Evolutionary conservation across 92 coral and sea anemone species (phyloP).

Genomic region (Montipora capitata): DNA sequence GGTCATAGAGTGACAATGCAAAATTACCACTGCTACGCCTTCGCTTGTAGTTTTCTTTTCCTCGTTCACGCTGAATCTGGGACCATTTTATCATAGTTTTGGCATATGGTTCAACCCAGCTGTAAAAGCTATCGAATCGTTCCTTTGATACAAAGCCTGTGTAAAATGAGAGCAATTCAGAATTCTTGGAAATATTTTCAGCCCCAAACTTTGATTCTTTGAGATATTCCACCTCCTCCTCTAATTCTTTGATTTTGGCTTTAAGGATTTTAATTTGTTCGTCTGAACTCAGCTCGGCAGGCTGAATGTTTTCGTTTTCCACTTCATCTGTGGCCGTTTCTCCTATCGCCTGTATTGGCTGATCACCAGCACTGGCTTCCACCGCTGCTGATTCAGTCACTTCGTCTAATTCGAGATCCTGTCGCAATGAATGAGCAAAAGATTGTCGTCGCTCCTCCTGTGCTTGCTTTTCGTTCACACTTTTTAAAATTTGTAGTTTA

Average conservation of each 20-base stretch:
- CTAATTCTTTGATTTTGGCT: conserved; percentile 44
- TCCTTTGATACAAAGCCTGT: conserved; percentile 53
- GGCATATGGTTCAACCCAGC: conserved; percentile 53
- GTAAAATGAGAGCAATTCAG: conserved; percentile 57
- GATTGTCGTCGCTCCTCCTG: conserved; percentile 44
- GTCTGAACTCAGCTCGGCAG: conserved; percentile 25
- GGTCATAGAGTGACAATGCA: conserved; percentile 46
- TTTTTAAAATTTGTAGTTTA: conserved; percentile 48
- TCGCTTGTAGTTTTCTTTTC: conserved; percentile 46
- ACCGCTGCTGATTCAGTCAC: conserved; percentile 45
- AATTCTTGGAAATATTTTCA: conserved; percentile 55
- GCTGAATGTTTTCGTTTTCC: conserved; percentile 23
- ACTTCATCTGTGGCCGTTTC: conserved; percentile 11
- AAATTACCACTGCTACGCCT: conserved; percentile 60
- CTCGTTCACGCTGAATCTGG: conserved; percentile 50
- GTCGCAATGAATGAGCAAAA: conserved; percentile 38
- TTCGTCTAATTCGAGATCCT: conserved; percentile 48
- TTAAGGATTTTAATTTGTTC: conserved; percentile 39
- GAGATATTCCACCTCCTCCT: conserved; percentile 33
- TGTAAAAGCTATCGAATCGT: conserved; percentile 47
- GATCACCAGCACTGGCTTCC: conserved; percentile 47
- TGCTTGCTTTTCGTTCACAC: conserved; percentile 19
- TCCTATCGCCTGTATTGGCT: not conserved
- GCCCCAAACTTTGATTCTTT: conserved; percentile 46
- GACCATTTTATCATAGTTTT: conserved; percentile 49